phyloP scores from a whole-genome alignment of 1,140 invertebrate genomes.

The Zaprionus taronus region DNA sequence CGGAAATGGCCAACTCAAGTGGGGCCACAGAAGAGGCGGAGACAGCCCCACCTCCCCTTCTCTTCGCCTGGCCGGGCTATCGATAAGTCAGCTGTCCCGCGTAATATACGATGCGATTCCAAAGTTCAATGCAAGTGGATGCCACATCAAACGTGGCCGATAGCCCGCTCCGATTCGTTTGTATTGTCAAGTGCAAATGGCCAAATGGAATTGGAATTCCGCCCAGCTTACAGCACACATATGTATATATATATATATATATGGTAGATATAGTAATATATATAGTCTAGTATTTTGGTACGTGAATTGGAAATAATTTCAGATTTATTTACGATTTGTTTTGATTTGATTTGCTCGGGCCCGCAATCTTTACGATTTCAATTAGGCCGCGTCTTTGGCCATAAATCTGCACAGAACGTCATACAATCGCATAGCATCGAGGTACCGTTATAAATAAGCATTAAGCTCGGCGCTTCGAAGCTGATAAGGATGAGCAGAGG shows the following conservation, averaged over 20 bases:
- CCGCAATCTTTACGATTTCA: conserved; percentile 68
- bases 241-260: conserved; percentile 14
- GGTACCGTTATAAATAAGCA: conserved; percentile 38
- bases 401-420: conserved; percentile 54
- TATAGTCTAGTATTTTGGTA: neutral
- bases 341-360: conserved; percentile 64
- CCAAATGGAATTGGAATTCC: conserved; percentile 67
- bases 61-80: neutral
- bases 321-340: conserved; percentile 82
- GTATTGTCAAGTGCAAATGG: conserved; percentile 50
- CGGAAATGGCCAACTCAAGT: conserved; percentile 47
- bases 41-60: conserved; percentile 6
- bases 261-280: conserved; percentile 19
- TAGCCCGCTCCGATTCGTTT: conserved; percentile 2
- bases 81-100: conserved; percentile 64
- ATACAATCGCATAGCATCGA: conserved; percentile 17
- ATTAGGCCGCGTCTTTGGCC: conserved; percentile 22
- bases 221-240: conserved; percentile 15
- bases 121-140: conserved; percentile 63
- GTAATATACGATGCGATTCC: conserved; percentile 70
- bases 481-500: conserved; percentile 28
- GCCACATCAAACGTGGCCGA: conserved; percentile 45
- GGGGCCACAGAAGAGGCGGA: conserved; percentile 7
- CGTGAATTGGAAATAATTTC: conserved; percentile 13
- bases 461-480: conserved; percentile 4